Base-by-base conservation (phyloP, 2,888 invertebrate species). In the Balanococcus diminutus region DNA sequence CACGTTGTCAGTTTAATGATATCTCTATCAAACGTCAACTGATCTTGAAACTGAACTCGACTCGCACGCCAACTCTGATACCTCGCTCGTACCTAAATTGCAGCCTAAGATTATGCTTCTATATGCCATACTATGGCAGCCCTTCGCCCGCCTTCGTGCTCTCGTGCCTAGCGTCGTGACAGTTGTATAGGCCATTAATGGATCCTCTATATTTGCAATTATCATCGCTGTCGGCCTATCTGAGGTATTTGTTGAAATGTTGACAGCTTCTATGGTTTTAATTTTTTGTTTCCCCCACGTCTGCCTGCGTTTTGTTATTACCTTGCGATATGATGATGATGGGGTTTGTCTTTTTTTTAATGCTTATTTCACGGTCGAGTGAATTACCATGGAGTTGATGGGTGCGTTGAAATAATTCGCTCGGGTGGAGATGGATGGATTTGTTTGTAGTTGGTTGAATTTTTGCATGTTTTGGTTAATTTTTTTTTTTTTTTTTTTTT, bases 171-270 rank as follows among this genome's bases (percentile, higher is more conserved):
- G n/a, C 56, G 46, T 46, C 32, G 32, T 82, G 82, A 82, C 82
- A 82, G 56, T n/a, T 82, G 42, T 82, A 56, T 82, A 82, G 82
- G 82, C 82, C 82, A 82, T 82, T 82, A 82, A 82, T 51, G 82
- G 82, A 82, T 51, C 82, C 56, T 56, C 56, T 82, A 82, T 82
- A 82, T 51, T 82, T 31, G 82, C 82, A 82, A 82, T 82, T 82
- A 82, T 82, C 82, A 19, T 56, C 51, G 82, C 56, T 82, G 56
- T 56, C 82, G 28, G 82, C 28, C 32, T 56, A 51, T 51, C 42
- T 51, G 82, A 82, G 56, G 82, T 82, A 82, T 82, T 42, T 39
- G 81, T 81, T 81, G 81, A 81, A 81, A 46, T 56, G 82, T 51
- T 82, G 82, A 82, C 82, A 82, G 82, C 72, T 16, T 72, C 25